Evolutionary conservation across 2,113 vertebrate species (phyloP).

Genomic region (Sciurus niger): DNA sequence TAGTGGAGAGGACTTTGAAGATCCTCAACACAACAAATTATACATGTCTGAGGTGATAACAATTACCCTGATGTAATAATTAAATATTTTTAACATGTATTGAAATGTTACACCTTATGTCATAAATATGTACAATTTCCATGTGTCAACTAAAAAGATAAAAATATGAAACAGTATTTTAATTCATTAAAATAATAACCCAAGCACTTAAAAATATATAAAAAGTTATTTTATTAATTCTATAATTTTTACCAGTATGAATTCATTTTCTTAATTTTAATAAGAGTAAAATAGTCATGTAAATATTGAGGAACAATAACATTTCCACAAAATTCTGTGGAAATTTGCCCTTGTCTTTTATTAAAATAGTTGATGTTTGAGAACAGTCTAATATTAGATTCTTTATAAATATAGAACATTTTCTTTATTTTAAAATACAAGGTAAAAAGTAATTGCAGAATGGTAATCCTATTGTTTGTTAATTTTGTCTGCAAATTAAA

Average conservation of each 20-base stretch:
- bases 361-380: constrained; percentile 2
- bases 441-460: not conserved
- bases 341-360: not conserved
- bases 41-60: not conserved
- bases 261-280: not conserved
- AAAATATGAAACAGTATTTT: not conserved
- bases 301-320: not conserved
- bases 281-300: not conserved
- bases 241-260: not conserved
- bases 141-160: not conserved
- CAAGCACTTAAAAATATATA: not conserved
- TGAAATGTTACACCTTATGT: not conserved
- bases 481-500: not conserved
- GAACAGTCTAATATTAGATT: not conserved
- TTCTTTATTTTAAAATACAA: not conserved
- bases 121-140: not conserved
- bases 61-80: not conserved
- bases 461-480: not conserved
- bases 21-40: not conserved
- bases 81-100: no score
- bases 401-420: not conserved
- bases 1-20: not conserved
- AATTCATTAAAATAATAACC: not conserved
- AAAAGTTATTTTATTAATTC: not conserved
- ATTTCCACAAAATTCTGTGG: not conserved